Conservation (phyloP, 23 tunicate genomes). For the Trididemnum clinides region DNA sequence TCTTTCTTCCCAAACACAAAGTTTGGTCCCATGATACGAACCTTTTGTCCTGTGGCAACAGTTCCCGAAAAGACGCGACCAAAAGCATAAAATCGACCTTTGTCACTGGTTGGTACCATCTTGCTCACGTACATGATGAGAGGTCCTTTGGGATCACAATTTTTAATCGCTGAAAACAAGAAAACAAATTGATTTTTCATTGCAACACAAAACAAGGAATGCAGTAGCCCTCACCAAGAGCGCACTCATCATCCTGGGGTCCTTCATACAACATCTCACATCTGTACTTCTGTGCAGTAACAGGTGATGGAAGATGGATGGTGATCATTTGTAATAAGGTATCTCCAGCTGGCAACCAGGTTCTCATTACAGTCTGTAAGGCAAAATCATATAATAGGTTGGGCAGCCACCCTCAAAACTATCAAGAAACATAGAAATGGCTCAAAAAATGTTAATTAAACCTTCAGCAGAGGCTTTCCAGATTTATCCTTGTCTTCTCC, state of each 20-base stretch:
- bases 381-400: too few relatives aligned
- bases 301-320: conserved; percentile 99
- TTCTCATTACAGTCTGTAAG: conserved; percentile 81
- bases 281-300: conserved; percentile 90
- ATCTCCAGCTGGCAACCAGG: conserved; percentile 99
- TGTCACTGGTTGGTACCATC: conserved; percentile 98
- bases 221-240: conserved; percentile 57
- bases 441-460: too few relatives aligned
- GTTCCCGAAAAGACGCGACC: conserved; percentile 97
- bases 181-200: too few relatives aligned
- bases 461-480: conserved; percentile 87
- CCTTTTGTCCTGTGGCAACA: conserved; percentile 98
- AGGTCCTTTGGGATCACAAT: conserved; percentile 89
- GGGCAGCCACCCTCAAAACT: too few relatives aligned
- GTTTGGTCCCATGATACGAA: conserved; percentile 96
- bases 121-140: conserved; percentile 94
- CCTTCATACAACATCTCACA: conserved; percentile 96
- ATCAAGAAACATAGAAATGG: too few relatives aligned
- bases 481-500: conserved; percentile 80
- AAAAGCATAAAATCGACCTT: conserved; percentile 98
- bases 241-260: conserved; percentile 86
- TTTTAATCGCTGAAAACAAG: conserved; percentile 59
- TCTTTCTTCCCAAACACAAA: conserved; percentile 90
- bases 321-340: conserved; percentile 99
- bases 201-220: too few relatives aligned